Evolutionary conservation across 2,888 invertebrate genomes (phyloP).

Genomic region (Melieria picta): DNA sequence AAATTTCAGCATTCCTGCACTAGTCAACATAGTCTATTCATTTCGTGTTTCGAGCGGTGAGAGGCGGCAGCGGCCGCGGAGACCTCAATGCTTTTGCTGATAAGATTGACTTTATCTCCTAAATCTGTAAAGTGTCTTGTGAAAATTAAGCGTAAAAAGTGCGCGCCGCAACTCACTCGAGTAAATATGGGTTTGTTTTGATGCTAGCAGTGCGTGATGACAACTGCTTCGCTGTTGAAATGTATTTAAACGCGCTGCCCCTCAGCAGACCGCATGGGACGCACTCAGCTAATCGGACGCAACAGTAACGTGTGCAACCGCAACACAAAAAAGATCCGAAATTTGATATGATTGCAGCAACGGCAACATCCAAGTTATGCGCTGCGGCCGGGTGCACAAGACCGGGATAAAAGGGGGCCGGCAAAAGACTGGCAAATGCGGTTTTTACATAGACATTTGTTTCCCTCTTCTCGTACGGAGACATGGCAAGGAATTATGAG

Average conservation of each 20-base stretch:
- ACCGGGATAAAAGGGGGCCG: no score
- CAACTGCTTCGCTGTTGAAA: background rate
- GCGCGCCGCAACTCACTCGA: background rate
- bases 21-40: no score
- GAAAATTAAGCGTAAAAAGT: background rate
- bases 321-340: conserved; percentile 23
- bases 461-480: background rate
- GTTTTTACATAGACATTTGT: background rate
- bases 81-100: background rate
- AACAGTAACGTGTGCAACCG: conserved; percentile 47
- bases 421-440: background rate
- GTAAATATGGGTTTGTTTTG: background rate
- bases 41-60: no score
- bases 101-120: background rate
- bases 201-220: background rate
- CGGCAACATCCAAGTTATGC: conserved; percentile 41
- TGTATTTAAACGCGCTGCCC: background rate
- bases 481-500: background rate
- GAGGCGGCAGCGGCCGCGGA: no score
- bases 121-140: background rate
- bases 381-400: conserved; percentile 37
- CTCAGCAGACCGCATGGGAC: background rate
- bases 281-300: background rate
- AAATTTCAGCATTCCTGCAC: no score
- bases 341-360: conserved; percentile 27